Evolutionary conservation across 2,113 vertebrate species (phyloP).

Genomic region (Parus major): DNA sequence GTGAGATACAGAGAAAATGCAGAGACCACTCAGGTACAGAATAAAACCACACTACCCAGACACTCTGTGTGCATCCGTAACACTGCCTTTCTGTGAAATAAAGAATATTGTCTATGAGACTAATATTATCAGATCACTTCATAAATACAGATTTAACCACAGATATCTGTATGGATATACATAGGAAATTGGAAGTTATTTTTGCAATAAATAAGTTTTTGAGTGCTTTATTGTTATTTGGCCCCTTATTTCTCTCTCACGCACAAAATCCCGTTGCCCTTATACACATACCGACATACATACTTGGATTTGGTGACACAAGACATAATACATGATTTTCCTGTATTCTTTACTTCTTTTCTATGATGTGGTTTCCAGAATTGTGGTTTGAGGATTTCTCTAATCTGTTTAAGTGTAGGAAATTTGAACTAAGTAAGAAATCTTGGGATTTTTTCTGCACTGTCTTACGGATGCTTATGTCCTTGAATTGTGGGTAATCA

Average conservation of each 20-base stretch:
- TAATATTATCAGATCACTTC: neutral
- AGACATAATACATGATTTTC: neutral
- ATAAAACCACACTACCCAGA: neutral
- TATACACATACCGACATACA: fast-evolving
- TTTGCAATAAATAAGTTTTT: neutral
- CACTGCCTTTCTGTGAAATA: neutral
- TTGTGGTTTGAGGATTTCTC: neutral
- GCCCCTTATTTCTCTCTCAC: neutral
- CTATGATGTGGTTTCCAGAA: neutral
- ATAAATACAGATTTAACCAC: neutral
- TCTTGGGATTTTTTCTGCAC: neutral
- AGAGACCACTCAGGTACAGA: neutral
- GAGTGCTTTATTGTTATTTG: neutral
- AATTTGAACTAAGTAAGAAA: neutral
- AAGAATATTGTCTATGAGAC: neutral
- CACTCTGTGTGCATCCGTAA: neutral
- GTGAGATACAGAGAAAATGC: neutral
- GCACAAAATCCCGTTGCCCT: fast-evolving
- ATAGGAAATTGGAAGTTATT: neutral
- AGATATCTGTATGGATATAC: neutral
- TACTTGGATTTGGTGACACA: neutral
- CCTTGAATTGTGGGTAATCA: neutral
- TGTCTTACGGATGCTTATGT: neutral
- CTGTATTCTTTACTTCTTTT: neutral
- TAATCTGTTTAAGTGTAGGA: neutral